phyloP scores from a whole-genome alignment of 2,888 invertebrate genomes.

The Drosophila colorata region DNA sequence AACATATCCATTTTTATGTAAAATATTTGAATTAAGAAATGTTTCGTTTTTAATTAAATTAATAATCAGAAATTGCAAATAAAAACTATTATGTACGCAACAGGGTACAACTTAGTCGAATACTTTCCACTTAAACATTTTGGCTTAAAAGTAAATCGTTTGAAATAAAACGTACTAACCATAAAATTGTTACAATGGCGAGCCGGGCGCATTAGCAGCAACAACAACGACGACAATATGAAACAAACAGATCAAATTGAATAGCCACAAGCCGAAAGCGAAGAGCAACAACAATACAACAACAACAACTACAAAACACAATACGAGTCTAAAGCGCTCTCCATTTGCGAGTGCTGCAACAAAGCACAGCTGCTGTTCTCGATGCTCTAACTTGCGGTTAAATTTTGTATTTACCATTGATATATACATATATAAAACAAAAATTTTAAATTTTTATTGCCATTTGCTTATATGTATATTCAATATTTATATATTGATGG shows the following conservation, averaged over 20 bases:
- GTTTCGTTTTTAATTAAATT: too few relatives aligned
- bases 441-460: too few relatives aligned
- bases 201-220: slow-evolving; percentile 46
- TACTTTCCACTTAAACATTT: background rate
- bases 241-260: slow-evolving; percentile 46
- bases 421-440: too few relatives aligned
- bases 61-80: too few relatives aligned
- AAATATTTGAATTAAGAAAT: too few relatives aligned
- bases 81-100: too few relatives aligned
- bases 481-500: background rate
- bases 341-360: slow-evolving; percentile 31
- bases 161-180: slow-evolving; percentile 66
- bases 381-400: slow-evolving; percentile 13
- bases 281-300: slow-evolving; percentile 20
- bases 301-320: slow-evolving; percentile 27
- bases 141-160: slow-evolving; percentile 36
- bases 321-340: slow-evolving; percentile 25
- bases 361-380: slow-evolving; percentile 9
- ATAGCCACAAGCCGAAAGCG: slow-evolving; percentile 27
- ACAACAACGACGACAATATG: slow-evolving; percentile 24
- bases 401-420: background rate
- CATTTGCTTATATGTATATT: background rate
- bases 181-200: slow-evolving; percentile 73
- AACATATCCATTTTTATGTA: too few relatives aligned
- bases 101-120: background rate